A percentile compares a stretch with the other conserved stretches of the same genome.
These are phyloP conservation scores for Orthosia incerta DNA, from an alignment of 2,888 invertebrate species.

Conservation along the genomic window DNA sequence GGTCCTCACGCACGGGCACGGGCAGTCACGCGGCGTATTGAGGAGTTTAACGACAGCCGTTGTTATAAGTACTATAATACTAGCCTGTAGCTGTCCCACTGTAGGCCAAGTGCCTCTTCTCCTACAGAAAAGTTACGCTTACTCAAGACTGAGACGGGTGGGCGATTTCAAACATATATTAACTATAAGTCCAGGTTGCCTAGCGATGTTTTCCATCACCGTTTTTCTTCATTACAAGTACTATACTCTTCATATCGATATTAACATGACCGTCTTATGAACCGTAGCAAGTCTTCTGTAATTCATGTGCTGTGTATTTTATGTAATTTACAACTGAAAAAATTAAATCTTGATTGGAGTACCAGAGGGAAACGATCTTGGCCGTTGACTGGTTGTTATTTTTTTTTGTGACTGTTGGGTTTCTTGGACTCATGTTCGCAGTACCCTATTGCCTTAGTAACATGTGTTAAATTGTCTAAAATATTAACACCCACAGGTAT, in stretches of 20 bases:
- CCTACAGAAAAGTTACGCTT: too few species aligned
- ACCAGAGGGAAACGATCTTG: background rate
- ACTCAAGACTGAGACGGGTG: too few species aligned
- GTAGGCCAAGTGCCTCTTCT: too few species aligned
- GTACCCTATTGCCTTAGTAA: too few species aligned
- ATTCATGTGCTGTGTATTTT: background rate
- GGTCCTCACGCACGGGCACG: background rate
- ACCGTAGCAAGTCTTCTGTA: background rate
- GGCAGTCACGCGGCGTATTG: slow-evolving; percentile 9
- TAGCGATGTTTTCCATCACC: too few species aligned
- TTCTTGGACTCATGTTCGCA: too few species aligned
- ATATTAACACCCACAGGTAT: slow-evolving; percentile 79
- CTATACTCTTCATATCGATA: background rate
- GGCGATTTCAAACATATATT: too few species aligned
- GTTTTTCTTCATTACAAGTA: too few species aligned
- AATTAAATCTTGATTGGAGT: background rate
- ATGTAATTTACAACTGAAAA: background rate
- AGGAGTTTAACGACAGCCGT: background rate
- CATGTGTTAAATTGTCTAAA: too few species aligned
- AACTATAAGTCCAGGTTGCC: too few species aligned
- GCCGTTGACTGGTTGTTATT: background rate
- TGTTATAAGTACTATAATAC: background rate
- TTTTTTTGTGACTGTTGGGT: background rate
- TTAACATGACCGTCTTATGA: background rate
- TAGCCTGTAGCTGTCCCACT: too few species aligned